Evolutionary conservation across 2,797 vertebrate genomes (phyloP), one percentile per base, ranked within the genome.

Genomic region (Ctenopoma kingsleyae): DNA sequence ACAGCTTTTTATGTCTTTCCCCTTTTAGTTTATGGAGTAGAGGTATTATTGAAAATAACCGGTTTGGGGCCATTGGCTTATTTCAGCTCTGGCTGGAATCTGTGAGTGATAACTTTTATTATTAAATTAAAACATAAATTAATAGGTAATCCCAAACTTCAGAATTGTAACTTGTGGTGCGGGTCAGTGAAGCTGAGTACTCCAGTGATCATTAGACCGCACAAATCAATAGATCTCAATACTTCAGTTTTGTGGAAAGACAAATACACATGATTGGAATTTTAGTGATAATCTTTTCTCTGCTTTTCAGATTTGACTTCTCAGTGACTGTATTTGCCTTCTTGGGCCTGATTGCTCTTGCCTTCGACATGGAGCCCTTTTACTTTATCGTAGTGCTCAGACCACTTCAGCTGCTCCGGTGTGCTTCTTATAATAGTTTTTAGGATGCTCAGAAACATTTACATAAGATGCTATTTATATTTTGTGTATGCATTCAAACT

Each of bases 1-100:
- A 74, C 23, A 67, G 62, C 63, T 13, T 1, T 38, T 16, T 73
- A 54, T 89, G 47, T 86, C 53, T 16, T 63, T 67, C 38, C 48
- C 12, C 72, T 73, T 85, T 56, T 89, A 99, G 98, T 99, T 89
- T 99, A 99, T 32, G 98, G 96, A 0, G 94, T 97, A 63, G 98
- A 99, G 87, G 95, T 99, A 66, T 92, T 99, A 69, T 82, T 99
- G 87, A 99, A 99, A 91, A 93, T 96, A 54, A 94, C 95, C 0
- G 98, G 98, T 57, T 90, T 99, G 89, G 98, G 98, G 15, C 98
- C 98, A 0, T 52, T 97, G 25, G 95, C 96, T 64, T 99, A 99
- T 90, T 95, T 99, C 93, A 97, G 97, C 81, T 98, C 96, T 0
- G 97, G 97, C 5, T 99, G 98, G 98, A 98, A 99, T 84, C 93